Percentiles rank a stretch among this genome's conserved stretches.
These are phyloP conservation scores for Strigamia transsilvanica DNA, from an alignment of 2,888 invertebrate species.

Conservation along the genomic window DNA sequence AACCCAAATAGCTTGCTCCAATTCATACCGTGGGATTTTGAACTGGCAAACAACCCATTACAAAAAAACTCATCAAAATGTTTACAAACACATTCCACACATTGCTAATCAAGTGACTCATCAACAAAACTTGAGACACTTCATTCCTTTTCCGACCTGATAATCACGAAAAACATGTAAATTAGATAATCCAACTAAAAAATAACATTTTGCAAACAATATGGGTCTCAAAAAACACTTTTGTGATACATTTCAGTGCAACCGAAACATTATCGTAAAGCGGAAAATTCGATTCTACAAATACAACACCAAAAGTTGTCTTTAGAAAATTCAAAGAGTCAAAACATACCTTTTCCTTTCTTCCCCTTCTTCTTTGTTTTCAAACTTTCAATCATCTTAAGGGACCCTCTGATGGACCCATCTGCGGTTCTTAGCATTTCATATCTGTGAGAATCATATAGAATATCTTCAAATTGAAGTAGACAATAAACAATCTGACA, in stretches of 20 bases:
- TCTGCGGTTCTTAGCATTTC: slow-evolving; percentile 80
- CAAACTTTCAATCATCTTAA: slow-evolving; percentile 68
- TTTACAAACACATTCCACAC: neutral
- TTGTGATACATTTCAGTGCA: too few relatives aligned
- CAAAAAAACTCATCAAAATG: neutral
- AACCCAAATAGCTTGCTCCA: slow-evolving; percentile 11
- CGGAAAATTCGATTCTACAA: too few relatives aligned
- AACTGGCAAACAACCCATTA: neutral
- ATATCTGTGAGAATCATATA: slow-evolving; percentile 69
- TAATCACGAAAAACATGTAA: neutral
- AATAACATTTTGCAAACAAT: too few relatives aligned
- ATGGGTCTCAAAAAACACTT: too few relatives aligned
- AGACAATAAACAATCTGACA: slow-evolving; percentile 5
- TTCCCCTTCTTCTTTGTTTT: slow-evolving; percentile 68
- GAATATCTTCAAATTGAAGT: slow-evolving; percentile 34
- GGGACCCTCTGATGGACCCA: slow-evolving; percentile 74
- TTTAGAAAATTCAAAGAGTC: neutral
- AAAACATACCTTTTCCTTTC: slow-evolving; percentile 55
- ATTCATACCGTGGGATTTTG: neutral
- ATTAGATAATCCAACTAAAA: neutral
- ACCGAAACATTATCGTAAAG: too few relatives aligned
- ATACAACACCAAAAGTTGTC: neutral
- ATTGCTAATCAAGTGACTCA: slow-evolving; percentile 16
- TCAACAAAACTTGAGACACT: neutral
- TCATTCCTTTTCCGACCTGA: neutral